Percentiles rank a stretch among this genome's conserved stretches.
Conservation (phyloP, 2,888 invertebrate species). For the Tholera decimalis region DNA sequence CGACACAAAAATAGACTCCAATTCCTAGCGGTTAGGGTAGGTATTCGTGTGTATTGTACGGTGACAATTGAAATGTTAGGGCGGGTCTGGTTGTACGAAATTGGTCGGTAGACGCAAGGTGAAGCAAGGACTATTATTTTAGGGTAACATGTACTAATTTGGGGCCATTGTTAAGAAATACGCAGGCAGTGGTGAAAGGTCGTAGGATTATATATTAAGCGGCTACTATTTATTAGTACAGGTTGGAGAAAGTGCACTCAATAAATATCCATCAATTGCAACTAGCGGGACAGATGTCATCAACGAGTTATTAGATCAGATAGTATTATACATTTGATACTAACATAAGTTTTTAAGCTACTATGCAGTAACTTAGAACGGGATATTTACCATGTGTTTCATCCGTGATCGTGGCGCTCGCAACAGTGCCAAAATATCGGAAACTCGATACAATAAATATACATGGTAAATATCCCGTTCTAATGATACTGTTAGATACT, state of each 20-base stretch:
- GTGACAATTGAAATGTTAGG: conserved; percentile 81
- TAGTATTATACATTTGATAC: no score
- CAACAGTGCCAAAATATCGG: no score
- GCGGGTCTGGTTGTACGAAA: conserved; percentile 62
- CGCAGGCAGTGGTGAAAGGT: conserved; percentile 39
- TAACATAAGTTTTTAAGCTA: no score
- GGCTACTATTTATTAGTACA: conserved; percentile 49
- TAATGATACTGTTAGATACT: no score
- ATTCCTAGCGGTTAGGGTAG: conserved; percentile 63
- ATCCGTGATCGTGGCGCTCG: no score
- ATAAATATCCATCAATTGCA: not conserved
- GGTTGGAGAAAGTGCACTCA: conserved; percentile 7
- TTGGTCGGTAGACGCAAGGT: conserved; percentile 79
- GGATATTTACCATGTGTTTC: no score
- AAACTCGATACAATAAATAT: no score
- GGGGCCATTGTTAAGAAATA: conserved; percentile 72
- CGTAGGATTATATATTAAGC: conserved; percentile 50
- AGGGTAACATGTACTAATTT: conserved; percentile 82
- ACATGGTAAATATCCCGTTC: no score
- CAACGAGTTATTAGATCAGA: not conserved
- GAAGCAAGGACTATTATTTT: conserved; percentile 79
- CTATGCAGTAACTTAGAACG: no score
- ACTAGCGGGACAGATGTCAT: no score
- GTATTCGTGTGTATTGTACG: conserved; percentile 63
- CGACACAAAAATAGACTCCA: conserved; percentile 71